Evolutionary conservation across 2,113 vertebrate genomes (phyloP).

Genomic region (Sarotherodon lohbergeri): DNA sequence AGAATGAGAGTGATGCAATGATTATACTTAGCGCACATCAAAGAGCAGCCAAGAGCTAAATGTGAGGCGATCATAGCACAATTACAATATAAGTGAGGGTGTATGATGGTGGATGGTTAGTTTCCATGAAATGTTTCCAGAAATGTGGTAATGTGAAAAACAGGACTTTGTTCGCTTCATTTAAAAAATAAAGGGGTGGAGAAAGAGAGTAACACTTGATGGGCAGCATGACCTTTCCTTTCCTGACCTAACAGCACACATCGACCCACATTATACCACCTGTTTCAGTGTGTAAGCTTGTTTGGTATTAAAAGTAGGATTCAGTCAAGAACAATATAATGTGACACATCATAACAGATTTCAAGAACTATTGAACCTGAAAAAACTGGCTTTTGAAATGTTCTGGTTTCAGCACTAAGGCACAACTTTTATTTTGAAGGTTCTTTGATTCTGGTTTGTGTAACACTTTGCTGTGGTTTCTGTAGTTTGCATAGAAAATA

Average conservation of each 20-base stretch:
- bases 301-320: not conserved
- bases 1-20: slow-evolving; percentile 3
- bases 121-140: not conserved
- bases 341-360: not conserved
- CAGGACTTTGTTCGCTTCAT: not conserved
- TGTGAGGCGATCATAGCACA: not conserved
- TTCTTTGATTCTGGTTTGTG: not conserved
- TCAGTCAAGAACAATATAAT: not conserved
- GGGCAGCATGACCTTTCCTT: not conserved
- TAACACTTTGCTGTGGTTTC: not conserved
- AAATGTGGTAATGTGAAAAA: not conserved
- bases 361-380: not conserved
- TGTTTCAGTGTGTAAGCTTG: not conserved
- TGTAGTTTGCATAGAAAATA: not conserved
- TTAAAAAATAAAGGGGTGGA: not conserved
- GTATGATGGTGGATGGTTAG: not conserved
- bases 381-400: not conserved
- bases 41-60: slow-evolving; percentile 8
- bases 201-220: not conserved
- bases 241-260: not conserved
- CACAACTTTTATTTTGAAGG: not conserved
- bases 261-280: not conserved
- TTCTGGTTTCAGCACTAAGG: not conserved
- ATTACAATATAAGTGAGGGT: not conserved
- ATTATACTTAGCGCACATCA: not conserved